These are phyloP conservation scores for Acrocera orbiculus DNA, from an alignment of 2,888 invertebrate genomes.

Conservation along the genomic window DNA sequence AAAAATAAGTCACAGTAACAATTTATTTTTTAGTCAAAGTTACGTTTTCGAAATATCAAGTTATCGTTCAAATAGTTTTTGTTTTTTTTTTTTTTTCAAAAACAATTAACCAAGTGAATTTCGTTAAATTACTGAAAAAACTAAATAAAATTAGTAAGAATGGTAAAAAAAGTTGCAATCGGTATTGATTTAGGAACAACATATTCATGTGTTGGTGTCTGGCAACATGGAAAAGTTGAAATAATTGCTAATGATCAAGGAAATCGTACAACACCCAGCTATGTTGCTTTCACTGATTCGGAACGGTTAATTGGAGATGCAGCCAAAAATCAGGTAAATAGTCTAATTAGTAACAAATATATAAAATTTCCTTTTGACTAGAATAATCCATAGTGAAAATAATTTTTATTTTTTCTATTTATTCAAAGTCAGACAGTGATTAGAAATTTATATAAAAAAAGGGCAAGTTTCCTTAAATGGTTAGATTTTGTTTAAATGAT, in stretches of 20 bases:
- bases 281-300: slow-evolving; percentile 71
- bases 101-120: neutral
- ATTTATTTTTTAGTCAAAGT: no score
- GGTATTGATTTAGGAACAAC: slow-evolving; percentile 80
- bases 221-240: slow-evolving; percentile 63
- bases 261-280: slow-evolving; percentile 72
- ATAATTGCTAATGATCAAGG: slow-evolving; percentile 82
- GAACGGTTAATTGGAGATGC: slow-evolving; percentile 74
- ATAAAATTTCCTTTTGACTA: no score
- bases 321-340: slow-evolving; percentile 65
- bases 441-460: no score
- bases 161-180: slow-evolving; percentile 38
- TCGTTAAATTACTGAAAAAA: no score
- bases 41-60: neutral
- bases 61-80: neutral
- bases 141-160: slow-evolving; percentile 11
- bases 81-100: neutral
- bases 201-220: slow-evolving; percentile 74
- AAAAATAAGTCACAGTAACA: no score
- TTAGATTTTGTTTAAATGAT: no score
- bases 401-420: no score
- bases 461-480: no score
- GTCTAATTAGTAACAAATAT: no score
- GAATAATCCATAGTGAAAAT: no score
- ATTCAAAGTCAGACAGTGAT: no score